A percentile compares a stretch with the other conserved stretches of the same genome.
Evolutionary conservation across 2,797 vertebrate genomes (phyloP).

Genomic region (Betta splendens): DNA sequence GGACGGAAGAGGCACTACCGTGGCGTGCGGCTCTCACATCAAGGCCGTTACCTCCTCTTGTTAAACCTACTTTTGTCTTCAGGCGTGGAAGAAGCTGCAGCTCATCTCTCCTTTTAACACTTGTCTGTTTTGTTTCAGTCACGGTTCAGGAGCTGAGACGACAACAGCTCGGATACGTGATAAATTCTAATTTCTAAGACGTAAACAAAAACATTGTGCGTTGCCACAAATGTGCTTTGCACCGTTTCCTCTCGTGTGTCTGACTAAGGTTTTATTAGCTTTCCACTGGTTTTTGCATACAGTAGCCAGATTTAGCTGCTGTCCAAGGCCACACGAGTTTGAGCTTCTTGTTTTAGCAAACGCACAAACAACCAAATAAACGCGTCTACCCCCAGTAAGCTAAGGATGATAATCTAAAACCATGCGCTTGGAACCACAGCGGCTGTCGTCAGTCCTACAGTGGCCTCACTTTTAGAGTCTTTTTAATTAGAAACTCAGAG

Average conservation of each 20-base stretch:
- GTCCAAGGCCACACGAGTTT: conserved; percentile 22
- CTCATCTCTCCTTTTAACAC: background rate
- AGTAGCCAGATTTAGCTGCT: conserved; percentile 1
- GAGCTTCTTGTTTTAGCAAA: conserved; percentile 64
- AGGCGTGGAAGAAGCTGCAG: too few relatives aligned
- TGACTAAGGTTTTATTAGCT: conserved; percentile 20
- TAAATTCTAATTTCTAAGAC: too few relatives aligned
- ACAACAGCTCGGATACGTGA: background rate
- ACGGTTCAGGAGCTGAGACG: background rate
- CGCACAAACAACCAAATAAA: conserved; percentile 66
- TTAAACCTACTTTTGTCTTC: too few relatives aligned
- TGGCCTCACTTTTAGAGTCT: conserved; percentile 18
- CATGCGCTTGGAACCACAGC: conserved; percentile 69
- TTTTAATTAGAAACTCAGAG: conserved; percentile 22
- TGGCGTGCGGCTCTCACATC: too few relatives aligned
- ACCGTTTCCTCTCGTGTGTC: background rate
- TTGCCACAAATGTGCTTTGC: background rate
- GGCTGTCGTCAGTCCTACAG: conserved; percentile 70
- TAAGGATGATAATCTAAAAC: conserved; percentile 74
- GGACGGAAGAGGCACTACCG: too few relatives aligned
- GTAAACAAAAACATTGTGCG: background rate
- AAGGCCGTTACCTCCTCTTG: too few relatives aligned
- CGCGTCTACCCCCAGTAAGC: conserved; percentile 78
- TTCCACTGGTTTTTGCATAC: conserved; percentile 7
- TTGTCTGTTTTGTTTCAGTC: background rate